Conservation (phyloP, 1,140 invertebrate species). For the Nixonia krombeini region DNA sequence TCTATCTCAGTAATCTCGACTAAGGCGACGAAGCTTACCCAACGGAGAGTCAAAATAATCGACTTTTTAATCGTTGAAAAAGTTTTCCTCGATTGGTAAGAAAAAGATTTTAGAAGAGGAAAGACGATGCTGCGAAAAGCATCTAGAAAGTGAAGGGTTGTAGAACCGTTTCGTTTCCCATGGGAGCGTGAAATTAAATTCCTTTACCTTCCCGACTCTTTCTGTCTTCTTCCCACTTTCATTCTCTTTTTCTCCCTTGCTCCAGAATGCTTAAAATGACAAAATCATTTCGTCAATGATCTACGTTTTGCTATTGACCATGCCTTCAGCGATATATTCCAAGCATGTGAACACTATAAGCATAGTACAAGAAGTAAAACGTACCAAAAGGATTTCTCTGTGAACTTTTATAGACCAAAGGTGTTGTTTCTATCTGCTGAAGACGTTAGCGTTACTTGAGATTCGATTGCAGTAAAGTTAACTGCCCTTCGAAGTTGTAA, state of each 20-base stretch:
- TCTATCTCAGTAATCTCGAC: neutral
- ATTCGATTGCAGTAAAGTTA: constrained; percentile 39
- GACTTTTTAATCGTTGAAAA: constrained; percentile 36
- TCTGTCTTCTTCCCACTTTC: constrained; percentile 17
- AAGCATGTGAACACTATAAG: constrained; percentile 21
- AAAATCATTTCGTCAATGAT: constrained; percentile 48
- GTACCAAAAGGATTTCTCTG: constrained; percentile 37
- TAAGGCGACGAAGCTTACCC: constrained; percentile 1
- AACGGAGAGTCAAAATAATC: constrained; percentile 25
- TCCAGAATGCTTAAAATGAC: constrained; percentile 27
- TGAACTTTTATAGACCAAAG: constrained; percentile 8
- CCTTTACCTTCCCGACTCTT: constrained; percentile 39
- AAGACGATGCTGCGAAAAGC: constrained; percentile 35
- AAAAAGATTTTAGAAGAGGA: constrained; percentile 16
- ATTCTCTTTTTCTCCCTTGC: neutral
- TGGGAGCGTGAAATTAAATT: constrained; percentile 64
- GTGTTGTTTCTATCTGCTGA: neutral
- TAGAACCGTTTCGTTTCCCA: constrained; percentile 58
- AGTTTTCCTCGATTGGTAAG: constrained; percentile 21
- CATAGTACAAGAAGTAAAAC: constrained; percentile 16
- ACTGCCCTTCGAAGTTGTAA: constrained; percentile 32
- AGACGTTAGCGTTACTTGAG: constrained; percentile 5
- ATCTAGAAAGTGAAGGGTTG: constrained; percentile 47
- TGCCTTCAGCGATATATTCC: constrained; percentile 28
- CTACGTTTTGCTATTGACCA: constrained; percentile 18